phyloP scores from a whole-genome alignment of 2,888 invertebrate species.

The Oscheius sp. region DNA sequence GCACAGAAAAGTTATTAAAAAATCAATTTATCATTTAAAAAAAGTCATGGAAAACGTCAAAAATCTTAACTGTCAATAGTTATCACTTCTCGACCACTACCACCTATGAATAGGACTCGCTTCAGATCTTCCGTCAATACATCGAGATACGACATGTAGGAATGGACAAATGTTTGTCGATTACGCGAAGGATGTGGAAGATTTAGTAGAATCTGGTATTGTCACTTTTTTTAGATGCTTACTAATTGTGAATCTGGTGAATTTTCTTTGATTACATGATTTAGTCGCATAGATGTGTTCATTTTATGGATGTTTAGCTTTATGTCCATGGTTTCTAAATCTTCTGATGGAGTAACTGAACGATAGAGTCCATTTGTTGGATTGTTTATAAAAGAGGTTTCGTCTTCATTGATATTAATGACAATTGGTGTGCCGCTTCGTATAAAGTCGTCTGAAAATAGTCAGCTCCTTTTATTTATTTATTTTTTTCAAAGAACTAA shows the following conservation, averaged over 20 bases:
- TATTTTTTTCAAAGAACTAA: background rate
- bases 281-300: conserved; percentile 97
- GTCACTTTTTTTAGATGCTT: background rate
- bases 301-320: conserved; percentile 82
- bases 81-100: conserved; percentile 96
- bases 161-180: conserved; percentile 46
- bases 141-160: conserved; percentile 85
- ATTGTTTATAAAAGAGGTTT: conserved; percentile 23
- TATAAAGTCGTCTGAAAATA: conserved; percentile 14
- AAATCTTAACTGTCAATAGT: conserved; percentile 97
- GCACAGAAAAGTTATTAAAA: no score
- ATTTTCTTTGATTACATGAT: conserved; percentile 95
- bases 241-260: conserved; percentile 97
- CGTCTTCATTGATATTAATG: conserved; percentile 26
- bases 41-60: conserved; percentile 5
- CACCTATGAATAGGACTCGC: conserved; percentile 77
- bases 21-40: background rate
- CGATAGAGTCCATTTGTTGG: conserved; percentile 24
- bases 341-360: conserved; percentile 22
- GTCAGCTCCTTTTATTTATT: no score
- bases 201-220: conserved; percentile 74
- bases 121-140: conserved; percentile 95
- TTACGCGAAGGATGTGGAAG: conserved; percentile 51
- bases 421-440: conserved; percentile 14
- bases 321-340: conserved; percentile 17